A percentile compares a stretch with the other conserved stretches of the same genome.
Evolutionary conservation across 2,888 invertebrate species (phyloP).

Genomic region (Pardosa pseudoannulata): DNA sequence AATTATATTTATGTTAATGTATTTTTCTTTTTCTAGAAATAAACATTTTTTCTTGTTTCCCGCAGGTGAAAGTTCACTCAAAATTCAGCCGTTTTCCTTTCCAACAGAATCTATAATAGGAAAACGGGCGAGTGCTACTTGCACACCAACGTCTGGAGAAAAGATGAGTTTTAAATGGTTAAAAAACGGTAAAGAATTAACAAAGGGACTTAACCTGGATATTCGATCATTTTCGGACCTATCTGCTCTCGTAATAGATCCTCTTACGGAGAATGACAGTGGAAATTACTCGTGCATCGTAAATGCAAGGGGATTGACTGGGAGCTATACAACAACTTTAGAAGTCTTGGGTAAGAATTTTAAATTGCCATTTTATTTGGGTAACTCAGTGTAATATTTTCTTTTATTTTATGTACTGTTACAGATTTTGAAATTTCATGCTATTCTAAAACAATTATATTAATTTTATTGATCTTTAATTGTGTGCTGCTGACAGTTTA

Average conservation of each 20-base stretch:
- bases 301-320: conserved; percentile 47
- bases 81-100: conserved; percentile 55
- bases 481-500: too few species aligned
- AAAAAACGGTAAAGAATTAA: conserved; percentile 34
- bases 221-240: conserved; percentile 42
- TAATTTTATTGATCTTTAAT: too few species aligned
- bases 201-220: conserved; percentile 28
- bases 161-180: conserved; percentile 58
- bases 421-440: too few species aligned
- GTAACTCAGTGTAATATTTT: too few species aligned
- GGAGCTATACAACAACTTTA: conserved; percentile 37
- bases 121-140: conserved; percentile 34
- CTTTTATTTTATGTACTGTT: too few species aligned
- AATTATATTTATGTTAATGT: too few species aligned
- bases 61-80: conserved; percentile 20
- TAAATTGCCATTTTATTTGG: too few species aligned
- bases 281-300: conserved; percentile 72
- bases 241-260: conserved; percentile 44
- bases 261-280: conserved; percentile 42
- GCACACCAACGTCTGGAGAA: conserved; percentile 31
- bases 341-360: conserved; percentile 62
- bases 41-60: too few species aligned
- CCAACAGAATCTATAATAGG: conserved; percentile 39
- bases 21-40: too few species aligned
- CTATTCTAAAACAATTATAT: too few species aligned